Percentiles rank a stretch among this genome's conserved stretches.
phyloP scores from a whole-genome alignment of 2,888 invertebrate genomes.

The Coelopa pilipes region DNA sequence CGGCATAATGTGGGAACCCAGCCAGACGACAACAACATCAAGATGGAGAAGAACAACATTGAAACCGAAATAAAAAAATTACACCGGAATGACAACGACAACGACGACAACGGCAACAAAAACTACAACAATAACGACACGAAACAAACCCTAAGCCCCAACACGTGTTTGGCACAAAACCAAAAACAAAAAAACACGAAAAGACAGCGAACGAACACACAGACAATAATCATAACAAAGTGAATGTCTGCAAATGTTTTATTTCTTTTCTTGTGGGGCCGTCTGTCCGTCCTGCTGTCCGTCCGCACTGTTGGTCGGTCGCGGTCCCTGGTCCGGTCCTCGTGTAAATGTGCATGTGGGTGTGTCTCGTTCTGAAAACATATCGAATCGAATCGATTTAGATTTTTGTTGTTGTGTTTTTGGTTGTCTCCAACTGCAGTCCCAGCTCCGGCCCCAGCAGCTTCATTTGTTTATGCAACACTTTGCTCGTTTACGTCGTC shows the following conservation, averaged over 20 bases:
- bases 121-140: background rate
- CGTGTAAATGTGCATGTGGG: too few relatives aligned
- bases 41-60: background rate
- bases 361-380: too few relatives aligned
- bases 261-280: background rate
- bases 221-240: background rate
- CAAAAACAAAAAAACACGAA: background rate
- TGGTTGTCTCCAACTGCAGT: too few relatives aligned
- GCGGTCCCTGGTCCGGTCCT: too few relatives aligned
- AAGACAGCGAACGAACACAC: too few relatives aligned
- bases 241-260: background rate
- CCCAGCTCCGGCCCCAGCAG: too few relatives aligned
- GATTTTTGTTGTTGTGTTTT: too few relatives aligned
- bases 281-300: background rate
- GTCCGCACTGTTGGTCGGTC: background rate
- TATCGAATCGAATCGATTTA: too few relatives aligned
- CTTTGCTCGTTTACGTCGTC: too few relatives aligned
- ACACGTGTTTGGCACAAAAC: slow-evolving; percentile 1
- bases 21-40: background rate
- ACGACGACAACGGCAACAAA: background rate
- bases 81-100: background rate
- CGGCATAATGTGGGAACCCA: too few relatives aligned
- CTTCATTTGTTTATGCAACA: too few relatives aligned
- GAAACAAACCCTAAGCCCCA: background rate
- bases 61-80: background rate